Evolutionary conservation across 2,888 invertebrate genomes (phyloP), one percentile per base, ranked within the genome.

Genomic region (Ceratothoa steindachneri): DNA sequence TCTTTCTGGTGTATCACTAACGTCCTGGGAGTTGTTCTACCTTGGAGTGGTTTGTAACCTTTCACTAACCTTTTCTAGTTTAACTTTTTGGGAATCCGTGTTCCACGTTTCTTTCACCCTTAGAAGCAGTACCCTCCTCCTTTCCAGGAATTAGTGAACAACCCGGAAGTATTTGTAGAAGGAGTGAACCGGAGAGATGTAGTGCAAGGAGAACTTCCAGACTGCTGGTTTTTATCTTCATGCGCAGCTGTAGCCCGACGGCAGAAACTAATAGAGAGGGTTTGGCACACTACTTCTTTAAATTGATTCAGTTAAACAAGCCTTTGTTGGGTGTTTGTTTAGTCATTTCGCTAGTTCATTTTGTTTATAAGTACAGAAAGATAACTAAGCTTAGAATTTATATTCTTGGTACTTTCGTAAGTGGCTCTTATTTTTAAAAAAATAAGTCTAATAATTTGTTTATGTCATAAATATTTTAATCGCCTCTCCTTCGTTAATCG

Each of bases 171-270:
- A 28, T 84, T 86, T 75, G 84, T 86, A 30, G 86, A 86, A 81
- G 86, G 86, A 1, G 84, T 85, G 51, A 85, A 84, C 64, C 82
- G 85, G 28, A 84, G 85, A 80, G 87, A 87, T 80, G 86, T 87
- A 53, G 84, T 85, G 19, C 87, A 87, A 80, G 87, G 86, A 19
- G 83, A 82, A 66, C 83, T 86, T 29, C 85, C 85, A 28, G 85
- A 86, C 81, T 86, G 86, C 80, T 86, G 86, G 86, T 85, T 86
- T 75, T 82, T 86, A 27, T 85, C 85, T 0, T 84, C 85, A 1
- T 85, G 85, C 81, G 85, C 85, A 19, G 85, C 86, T 29, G 83
- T 86, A 0, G 85, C 85, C 12, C 83, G 83, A 75, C 81, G 83
- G 67, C 82, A 83, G 51, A 81, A 82, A 30, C 83, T 84, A 30